A percentile compares a stretch with the other conserved stretches of the same genome.
phyloP scores from a whole-genome alignment of 2,888 invertebrate species.

The Hanleya hanleyi region DNA sequence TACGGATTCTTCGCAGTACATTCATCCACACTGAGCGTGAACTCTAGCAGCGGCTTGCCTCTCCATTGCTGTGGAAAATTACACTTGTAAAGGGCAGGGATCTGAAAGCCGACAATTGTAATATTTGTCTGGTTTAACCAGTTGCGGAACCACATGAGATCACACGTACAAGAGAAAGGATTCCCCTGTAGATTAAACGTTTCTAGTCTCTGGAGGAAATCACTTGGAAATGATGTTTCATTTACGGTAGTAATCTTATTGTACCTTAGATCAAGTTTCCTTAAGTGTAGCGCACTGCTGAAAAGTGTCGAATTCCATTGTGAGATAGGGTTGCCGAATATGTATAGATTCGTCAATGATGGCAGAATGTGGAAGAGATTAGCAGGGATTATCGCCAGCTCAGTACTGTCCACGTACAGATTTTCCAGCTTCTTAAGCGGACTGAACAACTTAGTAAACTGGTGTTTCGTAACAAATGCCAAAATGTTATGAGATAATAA shows the following conservation, averaged over 20 bases:
- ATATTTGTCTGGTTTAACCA: slow-evolving; percentile 90
- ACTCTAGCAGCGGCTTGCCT: slow-evolving; percentile 44
- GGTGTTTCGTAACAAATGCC: too few species aligned
- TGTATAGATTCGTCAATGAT: slow-evolving; percentile 8
- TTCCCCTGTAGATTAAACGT: slow-evolving; percentile 83
- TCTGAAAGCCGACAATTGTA: slow-evolving; percentile 31
- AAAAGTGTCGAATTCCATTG: slow-evolving; percentile 17
- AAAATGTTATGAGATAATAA: too few species aligned
- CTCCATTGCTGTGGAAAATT: slow-evolving; percentile 47
- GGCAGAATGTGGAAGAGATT: slow-evolving; percentile 77
- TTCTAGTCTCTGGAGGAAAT: slow-evolving; percentile 81
- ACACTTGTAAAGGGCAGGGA: slow-evolving; percentile 41
- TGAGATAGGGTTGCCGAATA: slow-evolving; percentile 14
- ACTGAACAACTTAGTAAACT: slow-evolving; percentile 38
- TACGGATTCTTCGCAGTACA: slow-evolving; percentile 42
- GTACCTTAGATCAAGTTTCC: slow-evolving; percentile 55
- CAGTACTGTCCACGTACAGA: slow-evolving; percentile 64
- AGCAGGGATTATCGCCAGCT: slow-evolving; percentile 64
- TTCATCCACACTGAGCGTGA: slow-evolving; percentile 45
- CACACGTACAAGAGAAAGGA: slow-evolving; percentile 91
- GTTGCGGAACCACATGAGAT: slow-evolving; percentile 92
- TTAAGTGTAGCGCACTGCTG: slow-evolving; percentile 12
- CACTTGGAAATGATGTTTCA: slow-evolving; percentile 75
- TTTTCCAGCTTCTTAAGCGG: slow-evolving; percentile 41
- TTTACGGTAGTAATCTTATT: slow-evolving; percentile 68